Conservation (phyloP, 2,888 invertebrate genomes). For the Lissonota sp. region DNA sequence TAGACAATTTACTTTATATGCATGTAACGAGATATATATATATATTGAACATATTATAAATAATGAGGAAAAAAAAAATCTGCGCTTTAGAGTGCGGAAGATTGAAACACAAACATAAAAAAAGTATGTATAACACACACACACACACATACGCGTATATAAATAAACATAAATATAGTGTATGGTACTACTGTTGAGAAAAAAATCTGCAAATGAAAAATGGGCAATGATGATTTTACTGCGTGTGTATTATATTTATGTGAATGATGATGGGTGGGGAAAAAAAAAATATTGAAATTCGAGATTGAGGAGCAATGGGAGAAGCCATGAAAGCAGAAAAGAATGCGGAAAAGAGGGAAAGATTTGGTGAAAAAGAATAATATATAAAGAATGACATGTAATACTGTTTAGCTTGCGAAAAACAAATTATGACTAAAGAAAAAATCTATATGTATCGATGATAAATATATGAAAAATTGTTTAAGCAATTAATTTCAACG, state of each 20-base stretch:
- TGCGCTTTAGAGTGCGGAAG: constrained; percentile 46
- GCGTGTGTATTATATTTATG: constrained; percentile 67
- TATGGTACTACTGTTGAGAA: constrained; percentile 38
- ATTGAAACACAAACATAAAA: constrained; percentile 28
- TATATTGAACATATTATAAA: constrained; percentile 59
- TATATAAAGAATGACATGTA: constrained; percentile 43
- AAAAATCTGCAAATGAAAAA: constrained; percentile 58
- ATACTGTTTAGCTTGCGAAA: constrained; percentile 66
- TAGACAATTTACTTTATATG: constrained; percentile 10
- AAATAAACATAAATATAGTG: constrained; percentile 53
- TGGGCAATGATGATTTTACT: constrained; percentile 58
- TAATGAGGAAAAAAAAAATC: constrained; percentile 41
- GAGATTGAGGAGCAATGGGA: constrained; percentile 38
- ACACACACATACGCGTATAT: constrained; percentile 39
- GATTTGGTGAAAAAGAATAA: constrained; percentile 52
- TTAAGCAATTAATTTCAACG: constrained; percentile 71
- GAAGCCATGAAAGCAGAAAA: constrained; percentile 30
- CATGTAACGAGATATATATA: constrained; percentile 39
- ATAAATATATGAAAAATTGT: constrained; percentile 79
- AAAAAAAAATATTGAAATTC: constrained; percentile 43
- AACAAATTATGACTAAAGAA: neutral
- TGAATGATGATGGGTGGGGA: constrained; percentile 26
- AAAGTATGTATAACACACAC: constrained; percentile 46
- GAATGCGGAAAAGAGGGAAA: constrained; percentile 32
- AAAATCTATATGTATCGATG: constrained; percentile 80